Base-by-base conservation (phyloP, 53 echinoderm and acorn worm genomes). In the Paracentrotus lividus region DNA sequence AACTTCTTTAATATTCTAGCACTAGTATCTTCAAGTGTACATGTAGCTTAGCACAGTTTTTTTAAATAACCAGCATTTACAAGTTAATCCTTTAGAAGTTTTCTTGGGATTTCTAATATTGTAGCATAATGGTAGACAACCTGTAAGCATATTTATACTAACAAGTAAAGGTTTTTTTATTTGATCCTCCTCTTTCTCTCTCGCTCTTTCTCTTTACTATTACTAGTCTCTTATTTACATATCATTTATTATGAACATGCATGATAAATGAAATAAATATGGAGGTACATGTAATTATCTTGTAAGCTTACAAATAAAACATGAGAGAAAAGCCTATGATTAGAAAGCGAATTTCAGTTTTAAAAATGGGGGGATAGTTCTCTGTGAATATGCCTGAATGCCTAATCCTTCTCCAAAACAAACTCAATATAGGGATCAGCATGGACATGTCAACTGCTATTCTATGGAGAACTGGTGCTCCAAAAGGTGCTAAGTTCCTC, bases 341-440 rank as follows among this genome's bases (percentile, higher is more conserved):
- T 7, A 16, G 12, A 34, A 34, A 13, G 15, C 12, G 33, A 32
- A 32, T 14, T 2, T 67, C 3, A 33, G 67, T n/a, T n/a, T n/a
- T n/a, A n/a, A 13, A 29, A n/a, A 40, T 8, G n/a, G 26, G 26
- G 26, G 8, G 61, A n/a, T 20, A 72, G 33, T 72, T 72, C 38
- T 40, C 40, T 36, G 72, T 36, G 18, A 38, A 72, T 36, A 13
- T 72, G 40, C 40, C 14, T n/a, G n/a, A n/a, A n/a, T n/a, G n/a
- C n/a, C 72, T 38, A 72, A 72, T 36, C 38, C 40, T 72, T 36
- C 38, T 38, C 36, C 36, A 0, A 72, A 72, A 72, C 40, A 40
- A 72, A 72, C 72, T 72, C 72, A 72, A 72, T 72, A 72, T 32
- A 15, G 16, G 40, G 36, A 72, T 72, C 40, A 72, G 72, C 72